phyloP scores from a whole-genome alignment of 2,797 vertebrate species.

The Distichodus sexfasciatus region DNA sequence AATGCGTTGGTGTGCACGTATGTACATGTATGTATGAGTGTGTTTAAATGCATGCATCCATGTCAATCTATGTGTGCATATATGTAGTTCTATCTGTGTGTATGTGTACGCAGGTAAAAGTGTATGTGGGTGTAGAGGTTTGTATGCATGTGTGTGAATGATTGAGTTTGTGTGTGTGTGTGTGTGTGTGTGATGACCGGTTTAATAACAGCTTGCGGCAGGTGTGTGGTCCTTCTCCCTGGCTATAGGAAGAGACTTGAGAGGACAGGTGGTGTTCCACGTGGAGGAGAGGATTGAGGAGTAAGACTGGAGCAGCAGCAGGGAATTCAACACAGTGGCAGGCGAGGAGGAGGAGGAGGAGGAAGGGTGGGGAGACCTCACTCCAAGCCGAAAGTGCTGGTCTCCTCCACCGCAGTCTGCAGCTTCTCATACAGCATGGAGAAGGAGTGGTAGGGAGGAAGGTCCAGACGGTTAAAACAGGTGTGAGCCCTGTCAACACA shows the following conservation, averaged over 20 bases:
- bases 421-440: constrained; percentile 97
- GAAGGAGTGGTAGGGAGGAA: constrained; percentile 95
- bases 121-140: constrained; percentile 4
- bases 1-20: too few relatives aligned
- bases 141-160: not conserved
- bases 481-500: constrained; percentile 85
- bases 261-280: constrained; percentile 6
- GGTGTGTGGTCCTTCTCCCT: not conserved
- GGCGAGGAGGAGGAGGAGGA: not conserved
- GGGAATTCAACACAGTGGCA: not conserved
- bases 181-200: constrained; percentile 28
- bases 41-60: too few relatives aligned
- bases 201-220: not conserved
- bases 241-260: not conserved
- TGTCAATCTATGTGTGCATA: too few relatives aligned
- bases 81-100: too few relatives aligned
- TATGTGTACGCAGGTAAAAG: not conserved
- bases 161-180: constrained; percentile 13
- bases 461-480: constrained; percentile 96
- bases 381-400: constrained; percentile 96
- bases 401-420: constrained; percentile 95
- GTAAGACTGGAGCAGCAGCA: constrained; percentile 5
- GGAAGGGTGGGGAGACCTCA: constrained; percentile 56
- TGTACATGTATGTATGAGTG: too few relatives aligned
- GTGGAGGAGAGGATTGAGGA: constrained; percentile 6